A percentile compares a stretch with the other conserved stretches of the same genome.
These are phyloP conservation scores for Sipha maydis DNA, from an alignment of 2,888 invertebrate species.

Conservation along the genomic window DNA sequence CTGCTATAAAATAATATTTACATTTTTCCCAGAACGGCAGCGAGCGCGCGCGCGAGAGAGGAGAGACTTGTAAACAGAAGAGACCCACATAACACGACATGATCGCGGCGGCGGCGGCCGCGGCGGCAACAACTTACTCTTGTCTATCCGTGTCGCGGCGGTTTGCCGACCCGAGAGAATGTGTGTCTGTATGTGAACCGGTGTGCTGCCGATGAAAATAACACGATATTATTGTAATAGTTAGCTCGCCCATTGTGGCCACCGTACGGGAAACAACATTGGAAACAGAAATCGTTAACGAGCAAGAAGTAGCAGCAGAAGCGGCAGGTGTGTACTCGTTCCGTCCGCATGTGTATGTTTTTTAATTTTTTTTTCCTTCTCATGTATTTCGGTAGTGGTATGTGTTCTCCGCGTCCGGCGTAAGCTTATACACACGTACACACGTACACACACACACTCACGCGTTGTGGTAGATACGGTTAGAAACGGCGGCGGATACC, in stretches of 20 bases:
- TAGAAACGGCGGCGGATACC: neutral
- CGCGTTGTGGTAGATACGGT: neutral
- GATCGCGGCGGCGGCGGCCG: neutral
- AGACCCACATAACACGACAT: neutral
- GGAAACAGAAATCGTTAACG: neutral
- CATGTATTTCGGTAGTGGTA: neutral
- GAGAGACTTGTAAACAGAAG: neutral
- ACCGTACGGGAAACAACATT: neutral
- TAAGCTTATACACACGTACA: too few species aligned
- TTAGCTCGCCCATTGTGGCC: neutral
- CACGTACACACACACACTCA: too few species aligned
- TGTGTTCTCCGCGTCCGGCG: neutral
- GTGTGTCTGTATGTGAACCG: constrained; percentile 12
- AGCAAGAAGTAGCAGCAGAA: neutral
- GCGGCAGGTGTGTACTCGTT: neutral
- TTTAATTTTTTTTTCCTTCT: neutral
- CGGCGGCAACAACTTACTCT: neutral
- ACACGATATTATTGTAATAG: neutral
- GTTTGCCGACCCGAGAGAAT: neutral
- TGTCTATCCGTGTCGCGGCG: neutral
- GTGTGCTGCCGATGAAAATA: neutral
- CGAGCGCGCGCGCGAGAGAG: too few species aligned
- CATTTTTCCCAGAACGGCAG: too few species aligned
- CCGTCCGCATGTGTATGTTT: neutral
- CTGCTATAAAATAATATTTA: neutral